Conservation (phyloP, 2,113 vertebrate species). For the Tachysurus vachellii region DNA sequence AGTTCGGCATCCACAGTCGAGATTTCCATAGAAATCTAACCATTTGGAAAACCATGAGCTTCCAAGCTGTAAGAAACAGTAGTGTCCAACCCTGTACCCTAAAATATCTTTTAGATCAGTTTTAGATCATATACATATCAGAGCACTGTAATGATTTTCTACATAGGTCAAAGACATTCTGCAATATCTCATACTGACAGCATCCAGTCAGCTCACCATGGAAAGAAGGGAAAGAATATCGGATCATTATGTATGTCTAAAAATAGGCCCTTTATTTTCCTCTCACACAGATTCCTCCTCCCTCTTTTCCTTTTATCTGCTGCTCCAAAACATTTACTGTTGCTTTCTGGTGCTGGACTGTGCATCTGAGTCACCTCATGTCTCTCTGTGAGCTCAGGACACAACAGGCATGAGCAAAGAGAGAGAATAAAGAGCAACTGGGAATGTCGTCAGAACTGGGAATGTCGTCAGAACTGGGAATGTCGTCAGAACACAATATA, state of each 20-base stretch:
- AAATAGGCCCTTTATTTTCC: conserved; percentile 47
- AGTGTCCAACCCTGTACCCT: neutral
- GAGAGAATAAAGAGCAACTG: neutral
- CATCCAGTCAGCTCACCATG: conserved; percentile 15
- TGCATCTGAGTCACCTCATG: conserved; percentile 30
- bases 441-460: no score
- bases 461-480: neutral
- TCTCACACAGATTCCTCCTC: conserved; percentile 15
- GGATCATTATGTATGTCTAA: conserved; percentile 47
- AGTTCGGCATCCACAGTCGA: neutral
- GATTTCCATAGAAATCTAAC: neutral
- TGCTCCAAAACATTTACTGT: conserved; percentile 27
- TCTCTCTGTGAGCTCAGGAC: neutral
- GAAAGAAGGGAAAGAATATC: conserved; percentile 37
- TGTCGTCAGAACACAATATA: neutral
- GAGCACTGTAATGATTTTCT: neutral
- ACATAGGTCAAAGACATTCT: neutral
- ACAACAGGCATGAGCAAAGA: neutral
- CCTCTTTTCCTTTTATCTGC: conserved; percentile 35
- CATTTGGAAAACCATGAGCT: neutral
- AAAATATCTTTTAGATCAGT: neutral
- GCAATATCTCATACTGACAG: conserved; percentile 52
- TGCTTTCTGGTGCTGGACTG: conserved; percentile 1
- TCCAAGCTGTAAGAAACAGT: neutral
- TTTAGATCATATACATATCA: neutral